Evolutionary conservation across 1,140 invertebrate species (phyloP), one percentile per base, ranked within the genome.

Genomic region (Steinernema khuongi): DNA sequence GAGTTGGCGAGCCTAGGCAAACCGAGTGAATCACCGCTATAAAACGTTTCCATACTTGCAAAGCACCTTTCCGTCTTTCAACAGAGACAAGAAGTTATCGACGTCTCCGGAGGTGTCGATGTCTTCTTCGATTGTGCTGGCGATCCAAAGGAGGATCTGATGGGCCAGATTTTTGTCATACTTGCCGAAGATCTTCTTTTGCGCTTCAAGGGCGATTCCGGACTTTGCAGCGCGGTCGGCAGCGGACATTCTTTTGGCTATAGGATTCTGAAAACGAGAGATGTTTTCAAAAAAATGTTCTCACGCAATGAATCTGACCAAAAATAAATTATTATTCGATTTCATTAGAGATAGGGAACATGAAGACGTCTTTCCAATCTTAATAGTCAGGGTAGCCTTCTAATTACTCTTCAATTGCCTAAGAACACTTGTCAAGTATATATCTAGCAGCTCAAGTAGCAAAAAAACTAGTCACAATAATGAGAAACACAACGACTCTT

Each of bases 181-280:
- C 41, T 83, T 83, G 43, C 73, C 69, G 33, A 84, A 75, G 31
- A 83, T 81, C 72, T 83, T 83, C 66, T 81, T 74, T 69, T 83
- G 81, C 1, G 82, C 80, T 72, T 83, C 81, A 7, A 76, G 70
- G 33, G 81, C 81, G 26, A 83, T 71, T 30, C 81, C 81, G 60
- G 82, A 82, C 66, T 84, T 83, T 33, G 70, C 72, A 33, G 82
- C 81, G 17, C 81, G 76, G 31, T 79, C 80, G 22, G n/a, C n/a
- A n/a, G 73, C 17, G 41, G 50, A 33, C 66, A 69, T 75, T 41
- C 36, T 41, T n/a, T n/a, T n/a, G n/a, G n/a, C n/a, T n/a, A n/a
- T n/a, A n/a, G n/a, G n/a, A n/a, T n/a, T n/a, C n/a, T n/a, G n/a
- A n/a, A n/a, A n/a, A n/a, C n/a, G n/a, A n/a, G n/a, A n/a, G n/a